phyloP scores from a whole-genome alignment of 2,888 invertebrate species.

The Zeuzera pyrina region DNA sequence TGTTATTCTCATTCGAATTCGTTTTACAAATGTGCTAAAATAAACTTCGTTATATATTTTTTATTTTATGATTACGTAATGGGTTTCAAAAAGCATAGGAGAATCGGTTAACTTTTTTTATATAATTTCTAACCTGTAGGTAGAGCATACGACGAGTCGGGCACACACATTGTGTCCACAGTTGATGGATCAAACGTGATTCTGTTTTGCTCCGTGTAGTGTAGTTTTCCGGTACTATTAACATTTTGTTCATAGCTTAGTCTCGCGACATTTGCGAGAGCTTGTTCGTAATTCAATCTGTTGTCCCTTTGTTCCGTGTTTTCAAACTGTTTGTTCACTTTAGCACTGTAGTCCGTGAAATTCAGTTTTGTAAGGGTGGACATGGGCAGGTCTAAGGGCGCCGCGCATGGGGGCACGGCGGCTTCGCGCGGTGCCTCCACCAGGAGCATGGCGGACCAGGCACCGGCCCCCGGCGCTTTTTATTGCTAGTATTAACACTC shows the following conservation, averaged over 20 bases:
- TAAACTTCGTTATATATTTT: too few species aligned
- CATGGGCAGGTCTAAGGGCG: constrained; percentile 59
- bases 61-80: too few species aligned
- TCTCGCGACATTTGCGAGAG: constrained; percentile 46
- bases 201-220: constrained; percentile 53
- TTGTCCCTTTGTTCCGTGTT: constrained; percentile 45
- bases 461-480: constrained; percentile 45
- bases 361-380: constrained; percentile 58
- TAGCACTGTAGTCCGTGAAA: constrained; percentile 65
- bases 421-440: constrained; percentile 83
- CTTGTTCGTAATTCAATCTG: constrained; percentile 53
- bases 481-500: constrained; percentile 40
- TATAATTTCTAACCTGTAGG: background rate
- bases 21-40: too few species aligned
- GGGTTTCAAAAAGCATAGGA: too few species aligned
- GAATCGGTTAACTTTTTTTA: too few species aligned
- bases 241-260: constrained; percentile 55
- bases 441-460: constrained; percentile 79
- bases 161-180: constrained; percentile 48
- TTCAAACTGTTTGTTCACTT: constrained; percentile 55
- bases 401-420: constrained; percentile 74
- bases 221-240: constrained; percentile 37
- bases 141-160: constrained; percentile 46
- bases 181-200: constrained; percentile 49
- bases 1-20: too few species aligned